phyloP scores from a whole-genome alignment of 2,888 invertebrate genomes.

The Tenodera sinensis region DNA sequence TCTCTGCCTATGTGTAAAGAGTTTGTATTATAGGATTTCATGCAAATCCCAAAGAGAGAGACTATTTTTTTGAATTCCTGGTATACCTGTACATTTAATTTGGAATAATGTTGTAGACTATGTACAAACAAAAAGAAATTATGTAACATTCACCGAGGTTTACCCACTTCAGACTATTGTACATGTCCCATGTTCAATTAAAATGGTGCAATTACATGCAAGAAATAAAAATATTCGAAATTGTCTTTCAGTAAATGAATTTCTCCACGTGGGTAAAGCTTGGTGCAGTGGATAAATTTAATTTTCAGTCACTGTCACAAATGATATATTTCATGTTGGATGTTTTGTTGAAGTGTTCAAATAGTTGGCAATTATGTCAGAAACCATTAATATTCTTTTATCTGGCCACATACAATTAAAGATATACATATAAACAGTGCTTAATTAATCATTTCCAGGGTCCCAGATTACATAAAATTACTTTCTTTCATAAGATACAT shows the following conservation, averaged over 20 bases:
- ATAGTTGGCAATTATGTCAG: neutral
- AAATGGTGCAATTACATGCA: too few relatives aligned
- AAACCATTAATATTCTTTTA: neutral
- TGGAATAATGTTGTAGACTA: neutral
- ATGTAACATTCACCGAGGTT: neutral
- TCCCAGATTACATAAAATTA: too few relatives aligned
- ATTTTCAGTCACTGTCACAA: neutral
- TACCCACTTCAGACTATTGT: neutral
- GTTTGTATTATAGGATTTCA: neutral
- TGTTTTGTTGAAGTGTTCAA: neutral
- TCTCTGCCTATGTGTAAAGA: neutral
- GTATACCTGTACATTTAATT: neutral
- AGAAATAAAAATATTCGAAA: too few relatives aligned
- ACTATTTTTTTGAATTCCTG: too few relatives aligned
- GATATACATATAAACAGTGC: neutral
- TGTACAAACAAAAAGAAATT: neutral
- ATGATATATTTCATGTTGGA: neutral
- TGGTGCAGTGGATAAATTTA: neutral
- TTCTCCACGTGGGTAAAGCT: neutral
- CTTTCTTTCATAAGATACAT: neutral
- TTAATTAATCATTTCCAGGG: too few relatives aligned
- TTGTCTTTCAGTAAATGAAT: too few relatives aligned
- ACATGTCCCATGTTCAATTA: too few relatives aligned
- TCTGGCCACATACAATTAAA: neutral
- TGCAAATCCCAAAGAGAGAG: neutral